Conservation (phyloP, 2,888 invertebrate genomes). For the Limnephilus auricula region DNA sequence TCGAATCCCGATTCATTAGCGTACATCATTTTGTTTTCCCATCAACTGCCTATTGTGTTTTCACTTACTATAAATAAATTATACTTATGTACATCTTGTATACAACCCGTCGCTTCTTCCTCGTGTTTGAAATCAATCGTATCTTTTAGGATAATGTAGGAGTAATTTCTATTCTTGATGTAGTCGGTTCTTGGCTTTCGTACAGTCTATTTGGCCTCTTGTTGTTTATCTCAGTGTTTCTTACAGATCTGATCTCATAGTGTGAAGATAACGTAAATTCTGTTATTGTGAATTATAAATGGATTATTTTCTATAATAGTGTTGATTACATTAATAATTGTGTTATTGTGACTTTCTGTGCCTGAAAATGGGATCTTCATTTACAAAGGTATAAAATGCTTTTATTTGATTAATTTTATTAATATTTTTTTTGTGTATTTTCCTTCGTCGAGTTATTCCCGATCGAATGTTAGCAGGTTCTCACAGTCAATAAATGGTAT, state of each 20-base stretch:
- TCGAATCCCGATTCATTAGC: neutral
- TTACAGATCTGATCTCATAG: constrained; percentile 39
- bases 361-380: constrained; percentile 50
- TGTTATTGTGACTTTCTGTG: constrained; percentile 38
- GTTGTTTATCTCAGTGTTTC: constrained; percentile 40
- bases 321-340: constrained; percentile 23
- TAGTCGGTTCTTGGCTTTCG: constrained; percentile 48
- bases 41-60: neutral
- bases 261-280: constrained; percentile 4
- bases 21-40: constrained; percentile 6
- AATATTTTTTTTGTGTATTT: neutral
- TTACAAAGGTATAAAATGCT: constrained; percentile 39
- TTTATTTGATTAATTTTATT: neutral
- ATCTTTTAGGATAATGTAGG: constrained; percentile 28
- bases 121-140: constrained; percentile 23
- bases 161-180: constrained; percentile 43
- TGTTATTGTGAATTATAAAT: neutral
- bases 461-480: neutral
- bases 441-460: neutral
- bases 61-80: constrained; percentile 8
- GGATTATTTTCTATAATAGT: neutral
- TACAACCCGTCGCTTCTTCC: constrained; percentile 8
- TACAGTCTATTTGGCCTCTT: constrained; percentile 10
- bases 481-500: neutral
- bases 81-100: neutral